phyloP scores from a whole-genome alignment of 2,113 vertebrate genomes.

The Crotophaga sulcirostris region DNA sequence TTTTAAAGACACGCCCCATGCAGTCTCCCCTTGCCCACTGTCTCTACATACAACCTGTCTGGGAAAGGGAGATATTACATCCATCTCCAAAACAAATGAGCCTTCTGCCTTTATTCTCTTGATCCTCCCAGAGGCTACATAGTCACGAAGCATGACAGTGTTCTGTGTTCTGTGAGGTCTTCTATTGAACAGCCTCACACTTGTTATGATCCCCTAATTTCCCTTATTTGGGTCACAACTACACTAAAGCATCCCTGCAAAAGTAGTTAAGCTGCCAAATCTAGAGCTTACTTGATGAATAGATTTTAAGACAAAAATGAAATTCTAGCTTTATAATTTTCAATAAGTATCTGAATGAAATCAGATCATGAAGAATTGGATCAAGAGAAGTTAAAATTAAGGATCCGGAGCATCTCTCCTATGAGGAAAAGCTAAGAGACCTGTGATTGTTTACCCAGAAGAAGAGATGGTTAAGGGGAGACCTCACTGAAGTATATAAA shows the following conservation, averaged over 20 bases:
- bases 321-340: background rate
- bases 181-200: background rate
- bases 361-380: background rate
- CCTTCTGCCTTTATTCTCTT: background rate
- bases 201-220: too few species aligned
- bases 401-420: background rate
- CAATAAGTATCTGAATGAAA: background rate
- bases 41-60: background rate
- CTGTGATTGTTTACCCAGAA: background rate
- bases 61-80: background rate
- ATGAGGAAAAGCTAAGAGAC: background rate
- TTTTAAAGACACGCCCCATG: background rate
- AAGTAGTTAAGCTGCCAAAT: background rate
- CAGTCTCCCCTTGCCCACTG: background rate
- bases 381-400: background rate
- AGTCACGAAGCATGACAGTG: rapidly evolving
- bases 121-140: background rate
- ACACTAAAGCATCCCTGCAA: background rate
- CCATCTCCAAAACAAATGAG: background rate
- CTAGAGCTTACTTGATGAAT: background rate
- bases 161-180: background rate
- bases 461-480: background rate
- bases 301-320: background rate
- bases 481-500: background rate
- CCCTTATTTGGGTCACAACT: too few species aligned